Percentiles rank a stretch among this genome's conserved stretches.
Evolutionary conservation across 2,888 invertebrate genomes (phyloP).

Genomic region (Perizoma flavofasciatum): DNA sequence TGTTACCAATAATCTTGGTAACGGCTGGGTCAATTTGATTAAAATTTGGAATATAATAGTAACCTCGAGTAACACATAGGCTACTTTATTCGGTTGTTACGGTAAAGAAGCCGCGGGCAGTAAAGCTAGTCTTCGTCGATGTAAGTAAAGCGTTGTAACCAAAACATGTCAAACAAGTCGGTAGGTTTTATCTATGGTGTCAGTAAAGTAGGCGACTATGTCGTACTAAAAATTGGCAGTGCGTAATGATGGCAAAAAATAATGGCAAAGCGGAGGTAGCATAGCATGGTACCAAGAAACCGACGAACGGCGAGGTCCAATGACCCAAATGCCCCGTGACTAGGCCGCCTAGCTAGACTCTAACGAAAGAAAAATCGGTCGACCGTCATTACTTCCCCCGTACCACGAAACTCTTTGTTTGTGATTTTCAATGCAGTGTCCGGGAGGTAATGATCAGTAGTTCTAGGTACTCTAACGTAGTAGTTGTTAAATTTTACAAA

Average conservation of each 20-base stretch:
- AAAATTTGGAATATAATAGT: no score
- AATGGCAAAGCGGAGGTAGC: constrained; percentile 58
- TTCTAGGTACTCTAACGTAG: no score
- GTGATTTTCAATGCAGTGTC: constrained; percentile 7
- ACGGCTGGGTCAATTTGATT: no score
- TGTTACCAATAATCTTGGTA: no score
- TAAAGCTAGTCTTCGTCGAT: no score
- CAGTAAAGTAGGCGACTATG: constrained; percentile 59
- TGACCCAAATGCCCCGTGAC: constrained; percentile 80
- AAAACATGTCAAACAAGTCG: constrained; percentile 37
- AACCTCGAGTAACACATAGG: no score
- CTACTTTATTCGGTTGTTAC: no score
- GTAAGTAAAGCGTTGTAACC: constrained; percentile 35
- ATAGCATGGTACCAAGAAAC: constrained; percentile 52
- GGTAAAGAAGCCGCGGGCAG: no score
- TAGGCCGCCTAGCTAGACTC: constrained; percentile 69
- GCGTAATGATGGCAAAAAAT: constrained; percentile 69
- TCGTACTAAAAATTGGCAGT: constrained; percentile 64
- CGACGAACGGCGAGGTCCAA: constrained; percentile 79
- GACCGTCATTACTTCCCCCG: constrained; percentile 49
- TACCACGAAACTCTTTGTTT: constrained; percentile 31
- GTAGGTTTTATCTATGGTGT: constrained; percentile 32
- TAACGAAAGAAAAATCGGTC: constrained; percentile 77
- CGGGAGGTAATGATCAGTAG: neutral
- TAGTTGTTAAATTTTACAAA: no score